A percentile compares a stretch with the other conserved stretches of the same genome.
Evolutionary conservation across 2,113 vertebrate genomes (phyloP).

Genomic region (Amia ocellicauda): DNA sequence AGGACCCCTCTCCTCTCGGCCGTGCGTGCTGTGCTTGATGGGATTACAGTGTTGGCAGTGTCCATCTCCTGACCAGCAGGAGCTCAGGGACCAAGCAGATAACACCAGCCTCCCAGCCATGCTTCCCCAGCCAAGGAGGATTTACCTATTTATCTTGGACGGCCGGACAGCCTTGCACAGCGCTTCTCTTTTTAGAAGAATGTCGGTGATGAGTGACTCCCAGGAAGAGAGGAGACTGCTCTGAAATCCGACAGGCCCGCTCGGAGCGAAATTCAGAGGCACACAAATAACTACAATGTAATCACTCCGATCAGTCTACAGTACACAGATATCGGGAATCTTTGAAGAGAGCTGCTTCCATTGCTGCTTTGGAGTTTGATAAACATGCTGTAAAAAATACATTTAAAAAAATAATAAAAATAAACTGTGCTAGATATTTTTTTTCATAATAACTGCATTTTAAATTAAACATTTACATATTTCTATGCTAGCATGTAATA

Average conservation of each 20-base stretch:
- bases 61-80: constrained; percentile 22
- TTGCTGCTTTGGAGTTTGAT: neutral
- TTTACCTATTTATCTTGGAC: constrained; percentile 29
- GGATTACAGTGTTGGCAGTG: constrained; percentile 26
- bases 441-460: too few species aligned
- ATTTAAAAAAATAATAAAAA: too few species aligned
- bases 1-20: constrained; percentile 7
- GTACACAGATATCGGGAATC: neutral
- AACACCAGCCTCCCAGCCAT: constrained; percentile 21
- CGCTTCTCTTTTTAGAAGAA: constrained; percentile 17
- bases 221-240: constrained; percentile 14
- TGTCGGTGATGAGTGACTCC: constrained; percentile 17
- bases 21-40: constrained; percentile 26
- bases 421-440: too few species aligned
- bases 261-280: neutral
- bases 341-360: neutral
- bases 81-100: constrained; percentile 24
- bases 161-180: constrained; percentile 18
- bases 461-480: too few species aligned
- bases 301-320: neutral
- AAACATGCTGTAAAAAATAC: too few species aligned
- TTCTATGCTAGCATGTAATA: too few species aligned
- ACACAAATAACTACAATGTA: constrained; percentile 10
- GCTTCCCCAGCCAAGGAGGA: constrained; percentile 25
- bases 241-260: constrained; percentile 3